Conservation (phyloP, 1,140 invertebrate species). For the Battus philenor region DNA sequence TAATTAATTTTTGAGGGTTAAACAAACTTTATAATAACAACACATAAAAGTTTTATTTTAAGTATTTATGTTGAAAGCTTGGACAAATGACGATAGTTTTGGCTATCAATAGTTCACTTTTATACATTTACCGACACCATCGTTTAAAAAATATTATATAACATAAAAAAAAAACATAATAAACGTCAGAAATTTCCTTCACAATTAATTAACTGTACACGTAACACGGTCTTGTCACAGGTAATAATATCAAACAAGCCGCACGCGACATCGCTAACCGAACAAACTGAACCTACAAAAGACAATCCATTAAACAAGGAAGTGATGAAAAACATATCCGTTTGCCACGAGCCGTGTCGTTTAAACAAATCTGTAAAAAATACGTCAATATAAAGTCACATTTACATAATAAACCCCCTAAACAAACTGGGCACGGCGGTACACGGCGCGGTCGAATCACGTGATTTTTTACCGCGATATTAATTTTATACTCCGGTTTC, state of each 20-base stretch:
- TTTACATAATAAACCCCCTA: conserved; percentile 70
- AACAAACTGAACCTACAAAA: conserved; percentile 18
- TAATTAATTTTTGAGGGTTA: too few species aligned
- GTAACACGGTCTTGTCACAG: background rate
- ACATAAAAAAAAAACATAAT: too few species aligned
- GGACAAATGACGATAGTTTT: too few species aligned
- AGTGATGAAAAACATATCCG: conserved; percentile 47
- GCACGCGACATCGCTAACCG: conserved; percentile 13
- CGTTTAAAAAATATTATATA: too few species aligned
- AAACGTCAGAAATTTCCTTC: too few species aligned
- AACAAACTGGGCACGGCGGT: conserved; percentile 54
- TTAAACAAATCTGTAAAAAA: conserved; percentile 49
- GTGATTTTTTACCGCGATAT: conserved; percentile 60
- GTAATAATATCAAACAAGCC: conserved; percentile 2
- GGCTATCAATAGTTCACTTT: too few species aligned
- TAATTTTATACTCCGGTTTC: conserved; percentile 71
- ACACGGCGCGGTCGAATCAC: conserved; percentile 57
- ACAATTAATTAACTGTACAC: too few species aligned
- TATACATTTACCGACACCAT: too few species aligned
- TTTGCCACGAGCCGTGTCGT: conserved; percentile 62
- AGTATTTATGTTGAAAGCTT: too few species aligned
- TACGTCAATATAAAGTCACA: conserved; percentile 51
- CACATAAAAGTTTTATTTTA: too few species aligned
- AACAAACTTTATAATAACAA: too few species aligned
- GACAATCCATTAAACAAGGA: conserved; percentile 33